phyloP scores from a whole-genome alignment of 2,113 vertebrate species.

The Spilogale gracilis region DNA sequence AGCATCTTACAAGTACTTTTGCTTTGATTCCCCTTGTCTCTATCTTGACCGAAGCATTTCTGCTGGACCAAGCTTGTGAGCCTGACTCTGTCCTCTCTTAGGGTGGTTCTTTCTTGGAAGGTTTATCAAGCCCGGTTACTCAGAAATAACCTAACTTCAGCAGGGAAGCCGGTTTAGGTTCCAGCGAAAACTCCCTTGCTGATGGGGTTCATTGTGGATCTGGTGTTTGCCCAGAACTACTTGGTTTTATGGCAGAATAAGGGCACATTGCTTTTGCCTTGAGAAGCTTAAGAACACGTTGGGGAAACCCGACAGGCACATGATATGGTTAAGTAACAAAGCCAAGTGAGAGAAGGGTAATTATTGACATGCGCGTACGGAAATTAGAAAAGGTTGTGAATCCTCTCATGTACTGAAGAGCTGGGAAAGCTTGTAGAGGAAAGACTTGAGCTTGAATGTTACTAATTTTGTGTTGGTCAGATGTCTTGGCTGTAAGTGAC shows the following conservation, averaged over 20 bases:
- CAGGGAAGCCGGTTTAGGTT: not conserved
- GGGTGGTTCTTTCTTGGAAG: not conserved
- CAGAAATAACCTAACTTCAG: not conserved
- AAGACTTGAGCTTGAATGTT: not conserved
- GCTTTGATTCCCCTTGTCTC: not conserved
- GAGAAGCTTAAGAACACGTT: not conserved
- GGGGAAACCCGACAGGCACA: not conserved
- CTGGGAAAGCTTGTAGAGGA: not conserved
- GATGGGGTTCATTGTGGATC: not conserved
- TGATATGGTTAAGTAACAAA: not conserved
- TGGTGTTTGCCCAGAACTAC: not conserved
- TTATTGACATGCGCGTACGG: not conserved
- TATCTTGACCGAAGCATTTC: not conserved
- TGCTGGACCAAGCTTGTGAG: not conserved
- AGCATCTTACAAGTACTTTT: not conserved
- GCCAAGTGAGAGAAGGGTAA: not conserved
- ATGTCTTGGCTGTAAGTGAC: not conserved
- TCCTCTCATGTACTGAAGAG: not conserved
- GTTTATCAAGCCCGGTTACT: not conserved
- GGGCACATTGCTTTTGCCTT: not conserved
- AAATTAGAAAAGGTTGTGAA: not conserved
- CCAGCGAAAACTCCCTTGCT: not conserved
- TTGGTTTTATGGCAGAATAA: not conserved
- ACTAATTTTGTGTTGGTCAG: not conserved
- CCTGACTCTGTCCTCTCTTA: not conserved